A percentile compares a stretch with the other conserved stretches of the same genome.
These are phyloP conservation scores for Andrena hattorfiana DNA, from an alignment of 2,888 invertebrate genomes.

Conservation along the genomic window DNA sequence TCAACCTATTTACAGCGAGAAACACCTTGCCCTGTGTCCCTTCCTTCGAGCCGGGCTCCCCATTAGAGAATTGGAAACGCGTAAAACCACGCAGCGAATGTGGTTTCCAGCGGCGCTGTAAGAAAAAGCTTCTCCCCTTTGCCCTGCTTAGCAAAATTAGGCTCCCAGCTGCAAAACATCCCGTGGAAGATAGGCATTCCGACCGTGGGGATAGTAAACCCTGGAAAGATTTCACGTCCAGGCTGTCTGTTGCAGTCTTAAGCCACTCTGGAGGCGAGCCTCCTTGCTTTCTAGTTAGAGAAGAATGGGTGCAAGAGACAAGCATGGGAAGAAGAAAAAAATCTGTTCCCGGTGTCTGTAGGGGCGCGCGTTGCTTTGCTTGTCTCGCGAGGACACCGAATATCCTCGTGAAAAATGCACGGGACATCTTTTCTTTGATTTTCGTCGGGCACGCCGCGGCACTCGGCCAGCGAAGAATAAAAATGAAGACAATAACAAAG, in stretches of 20 bases:
- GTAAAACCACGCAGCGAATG: constrained; percentile 6
- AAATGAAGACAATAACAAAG: constrained; percentile 57
- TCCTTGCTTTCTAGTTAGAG: constrained; percentile 15
- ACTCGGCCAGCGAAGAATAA: constrained; percentile 48
- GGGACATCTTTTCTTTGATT: constrained; percentile 31
- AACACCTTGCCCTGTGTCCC: not conserved
- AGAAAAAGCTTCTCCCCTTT: not conserved
- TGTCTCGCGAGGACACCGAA: constrained; percentile 36
- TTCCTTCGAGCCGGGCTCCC: not conserved
- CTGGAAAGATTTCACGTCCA: constrained; percentile 13
- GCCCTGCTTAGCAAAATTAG: constrained; percentile 43
- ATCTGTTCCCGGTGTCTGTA: not conserved
- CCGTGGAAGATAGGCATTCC: not conserved
- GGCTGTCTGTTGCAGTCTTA: constrained; percentile 1
- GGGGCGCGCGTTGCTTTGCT: constrained; percentile 7
- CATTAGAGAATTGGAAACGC: constrained; percentile 13
- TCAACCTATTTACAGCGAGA: not conserved
- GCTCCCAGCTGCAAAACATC: constrained; percentile 2
- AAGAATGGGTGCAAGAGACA: not conserved
- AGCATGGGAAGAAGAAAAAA: not conserved
- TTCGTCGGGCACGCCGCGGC: not conserved
- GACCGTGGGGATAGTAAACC: not conserved
- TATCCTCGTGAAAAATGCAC: constrained; percentile 50
- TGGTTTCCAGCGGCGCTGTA: too few species aligned
- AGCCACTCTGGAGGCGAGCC: not conserved